Conservation (phyloP, 2,113 vertebrate species). For the Toxotes jaculatrix region DNA sequence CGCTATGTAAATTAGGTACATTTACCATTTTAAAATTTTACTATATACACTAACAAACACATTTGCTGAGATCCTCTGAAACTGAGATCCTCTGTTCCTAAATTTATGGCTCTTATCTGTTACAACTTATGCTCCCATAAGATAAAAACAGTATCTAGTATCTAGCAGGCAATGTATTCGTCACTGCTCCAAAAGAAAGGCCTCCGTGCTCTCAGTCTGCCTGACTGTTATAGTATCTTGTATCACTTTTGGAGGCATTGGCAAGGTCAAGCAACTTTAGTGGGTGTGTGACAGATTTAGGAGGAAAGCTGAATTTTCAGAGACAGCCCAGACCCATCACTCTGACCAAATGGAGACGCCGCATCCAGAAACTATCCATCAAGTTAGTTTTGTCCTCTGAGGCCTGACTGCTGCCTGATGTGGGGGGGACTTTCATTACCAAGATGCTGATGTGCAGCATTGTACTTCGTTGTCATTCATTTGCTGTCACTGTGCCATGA, state of each 20-base stretch:
- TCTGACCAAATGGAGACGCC: not conserved
- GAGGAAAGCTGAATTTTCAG: constrained; percentile 2
- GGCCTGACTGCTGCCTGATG: not conserved
- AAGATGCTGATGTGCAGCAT: not conserved
- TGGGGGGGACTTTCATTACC: not conserved
- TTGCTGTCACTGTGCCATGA: not conserved
- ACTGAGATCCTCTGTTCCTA: no score
- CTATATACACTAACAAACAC: no score
- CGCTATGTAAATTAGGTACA: no score
- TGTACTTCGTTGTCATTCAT: no score
- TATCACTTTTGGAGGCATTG: not conserved
- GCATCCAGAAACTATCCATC: constrained; percentile 16
- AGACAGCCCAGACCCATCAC: constrained; percentile 21
- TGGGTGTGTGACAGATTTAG: constrained; percentile 21
- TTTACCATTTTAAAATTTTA: no score
- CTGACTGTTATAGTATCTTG: not conserved
- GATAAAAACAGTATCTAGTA: no score
- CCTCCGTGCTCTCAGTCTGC: not conserved
- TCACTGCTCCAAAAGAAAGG: not conserved
- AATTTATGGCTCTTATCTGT: no score
- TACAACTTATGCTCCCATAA: no score
- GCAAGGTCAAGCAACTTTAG: constrained; percentile 2
- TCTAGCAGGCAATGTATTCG: not conserved
- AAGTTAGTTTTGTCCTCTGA: not conserved
- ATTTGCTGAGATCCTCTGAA: no score